Evolutionary conservation across 1,140 invertebrate genomes (phyloP).

Genomic region (Bombus cullumanus): DNA sequence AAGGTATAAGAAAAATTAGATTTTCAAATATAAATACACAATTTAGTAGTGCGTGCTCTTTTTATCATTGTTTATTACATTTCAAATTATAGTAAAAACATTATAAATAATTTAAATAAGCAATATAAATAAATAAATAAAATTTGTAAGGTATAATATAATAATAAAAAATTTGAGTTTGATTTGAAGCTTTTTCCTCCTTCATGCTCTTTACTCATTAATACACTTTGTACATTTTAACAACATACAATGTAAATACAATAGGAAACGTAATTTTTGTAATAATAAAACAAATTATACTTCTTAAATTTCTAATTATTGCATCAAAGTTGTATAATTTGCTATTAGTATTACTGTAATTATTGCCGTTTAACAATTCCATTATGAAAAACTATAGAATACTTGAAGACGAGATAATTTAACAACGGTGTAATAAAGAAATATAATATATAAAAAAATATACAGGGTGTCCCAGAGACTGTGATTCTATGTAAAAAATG

Average conservation of each 20-base stretch:
- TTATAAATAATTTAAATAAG: neutral
- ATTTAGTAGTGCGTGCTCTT: too few species aligned
- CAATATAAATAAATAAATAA: neutral
- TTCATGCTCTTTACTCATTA: constrained; percentile 16
- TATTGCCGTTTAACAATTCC: constrained; percentile 38
- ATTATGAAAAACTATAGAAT: constrained; percentile 3
- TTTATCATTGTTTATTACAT: neutral
- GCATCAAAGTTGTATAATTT: constrained; percentile 3
- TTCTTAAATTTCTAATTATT: constrained; percentile 19
- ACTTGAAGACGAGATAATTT: constrained; percentile 8
- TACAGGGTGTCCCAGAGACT: neutral
- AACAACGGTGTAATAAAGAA: neutral
- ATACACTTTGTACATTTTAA: constrained; percentile 41
- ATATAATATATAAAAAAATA: constrained; percentile 23
- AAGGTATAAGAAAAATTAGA: too few species aligned
- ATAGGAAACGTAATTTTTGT: constrained; percentile 3
- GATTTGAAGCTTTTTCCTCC: neutral
- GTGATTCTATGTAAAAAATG: too few species aligned
- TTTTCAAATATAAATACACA: too few species aligned
- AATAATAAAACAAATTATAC: constrained; percentile 12
- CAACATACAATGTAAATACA: constrained; percentile 23
- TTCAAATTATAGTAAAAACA: neutral
- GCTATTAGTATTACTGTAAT: neutral
- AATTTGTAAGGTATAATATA: neutral
- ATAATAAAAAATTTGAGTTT: neutral